Evolutionary conservation across 2,797 vertebrate genomes (phyloP).

Genomic region (Micromesistius poutassou): DNA sequence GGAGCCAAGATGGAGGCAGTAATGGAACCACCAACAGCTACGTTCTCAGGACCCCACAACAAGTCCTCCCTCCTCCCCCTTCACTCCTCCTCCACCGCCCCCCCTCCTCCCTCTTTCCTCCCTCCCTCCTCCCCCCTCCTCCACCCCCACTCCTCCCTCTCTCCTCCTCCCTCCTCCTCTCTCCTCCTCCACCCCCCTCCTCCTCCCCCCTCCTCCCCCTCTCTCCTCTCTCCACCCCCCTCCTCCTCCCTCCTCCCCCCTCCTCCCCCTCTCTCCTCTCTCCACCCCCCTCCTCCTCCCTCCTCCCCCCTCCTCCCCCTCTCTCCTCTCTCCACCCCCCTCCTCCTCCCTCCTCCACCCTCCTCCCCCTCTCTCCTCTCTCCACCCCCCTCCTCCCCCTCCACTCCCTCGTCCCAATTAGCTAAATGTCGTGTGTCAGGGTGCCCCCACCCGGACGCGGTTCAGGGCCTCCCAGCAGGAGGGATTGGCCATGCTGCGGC

Average conservation of each 20-base stretch:
- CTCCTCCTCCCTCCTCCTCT: background rate
- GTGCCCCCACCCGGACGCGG: constrained; percentile 36
- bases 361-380: too few relatives aligned
- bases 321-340: too few relatives aligned
- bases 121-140: background rate
- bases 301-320: background rate
- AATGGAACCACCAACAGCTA: background rate
- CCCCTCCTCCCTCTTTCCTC: constrained; percentile 11
- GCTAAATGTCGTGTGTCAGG: constrained; percentile 62
- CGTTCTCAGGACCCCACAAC: background rate
- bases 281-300: background rate
- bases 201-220: background rate
- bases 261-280: too few relatives aligned
- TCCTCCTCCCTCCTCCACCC: too few relatives aligned
- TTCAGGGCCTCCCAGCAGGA: constrained; percentile 50
- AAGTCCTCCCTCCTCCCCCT: background rate
- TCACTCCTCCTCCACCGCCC: too few relatives aligned
- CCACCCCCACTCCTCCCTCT: background rate
- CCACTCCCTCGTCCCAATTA: constrained; percentile 50
- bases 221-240: background rate
- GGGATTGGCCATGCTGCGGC: constrained; percentile 40
- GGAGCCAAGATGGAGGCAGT: constrained; percentile 14
- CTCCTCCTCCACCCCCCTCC: too few relatives aligned
- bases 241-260: too few relatives aligned
- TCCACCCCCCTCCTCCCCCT: too few relatives aligned